Base-by-base conservation (phyloP, 2,888 invertebrate genomes). In the Pristionchus arcanus region DNA sequence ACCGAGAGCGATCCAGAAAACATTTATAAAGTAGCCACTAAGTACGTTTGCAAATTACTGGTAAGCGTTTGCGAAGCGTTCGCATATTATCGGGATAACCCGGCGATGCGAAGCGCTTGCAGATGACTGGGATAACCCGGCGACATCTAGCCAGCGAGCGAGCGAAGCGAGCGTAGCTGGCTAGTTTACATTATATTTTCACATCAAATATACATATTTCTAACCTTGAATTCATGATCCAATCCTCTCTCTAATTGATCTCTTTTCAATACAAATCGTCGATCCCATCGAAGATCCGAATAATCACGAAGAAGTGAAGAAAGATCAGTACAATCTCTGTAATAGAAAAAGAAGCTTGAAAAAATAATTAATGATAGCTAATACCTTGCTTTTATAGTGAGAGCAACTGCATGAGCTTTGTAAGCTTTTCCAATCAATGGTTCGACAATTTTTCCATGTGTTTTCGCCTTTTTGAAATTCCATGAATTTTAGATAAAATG, bases 271-370 rank as follows among this genome's bases (percentile, higher is more conserved):
- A 90, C 89, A 66, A 96, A 94, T n/a, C 96, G 93, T 90, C 95
- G 95, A 91, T 96, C 96, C 96, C 96, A 96, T 34, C 96, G 94
- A 66, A 95, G 92, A 90, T 96, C 95, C 42, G 95, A 95, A 94
- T 96, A 96, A 91, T 95, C 95, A 13, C 96, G 92, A 28, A 95
- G 92, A 84, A 95, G 90, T 91, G 96, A 96, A 89, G 95, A 95
- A 19, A 94, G 93, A 25, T 94, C 93, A 2, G 91, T 93, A 92
- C 96, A 96, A 31, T 95, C 95, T 86, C 94, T 94, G 87, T 28
- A 81, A 42, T 42, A 81, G 19, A 16, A 2, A 34, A 71, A 19
- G 13, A 53, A 49, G 0, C 9, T 9, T 49, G 9, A 9, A 13
- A 49, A 49, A 49, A 1, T 13, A 49, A 49, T 7, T 49, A 3